phyloP scores from a whole-genome alignment of 2,797 vertebrate genomes.

The Lepidocolaptes lacrymiger region DNA sequence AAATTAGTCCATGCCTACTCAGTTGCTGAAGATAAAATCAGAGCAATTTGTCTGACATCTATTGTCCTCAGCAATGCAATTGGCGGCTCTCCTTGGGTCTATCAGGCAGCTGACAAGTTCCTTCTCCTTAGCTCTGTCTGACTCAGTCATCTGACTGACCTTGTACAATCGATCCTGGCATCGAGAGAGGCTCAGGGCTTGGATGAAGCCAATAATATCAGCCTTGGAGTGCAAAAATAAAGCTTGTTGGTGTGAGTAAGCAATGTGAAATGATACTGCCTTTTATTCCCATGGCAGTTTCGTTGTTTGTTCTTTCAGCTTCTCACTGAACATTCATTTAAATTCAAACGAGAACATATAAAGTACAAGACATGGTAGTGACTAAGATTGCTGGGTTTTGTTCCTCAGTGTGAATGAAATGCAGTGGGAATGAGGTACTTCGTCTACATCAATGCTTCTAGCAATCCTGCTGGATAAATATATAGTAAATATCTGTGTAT shows the following conservation, averaged over 20 bases:
- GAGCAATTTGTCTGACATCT: constrained; percentile 13
- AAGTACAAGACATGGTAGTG: not conserved
- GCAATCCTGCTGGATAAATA: not conserved
- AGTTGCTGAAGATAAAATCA: constrained; percentile 12
- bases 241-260: not conserved
- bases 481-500: not conserved
- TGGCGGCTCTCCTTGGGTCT: not conserved
- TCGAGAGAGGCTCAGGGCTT: not conserved
- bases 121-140: not conserved
- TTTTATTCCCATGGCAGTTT: not conserved
- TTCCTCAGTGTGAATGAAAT: not conserved
- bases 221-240: not conserved
- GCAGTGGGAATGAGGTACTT: not conserved
- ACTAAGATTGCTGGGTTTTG: not conserved
- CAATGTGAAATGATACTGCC: not conserved
- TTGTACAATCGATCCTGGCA: not conserved
- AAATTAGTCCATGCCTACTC: not conserved
- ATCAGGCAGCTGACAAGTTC: not conserved
- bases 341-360: not conserved
- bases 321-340: not conserved
- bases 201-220: not conserved
- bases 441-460: not conserved
- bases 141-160: not conserved
- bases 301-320: not conserved
- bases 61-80: not conserved